A percentile compares a stretch with the other conserved stretches of the same genome.
These are phyloP conservation scores for Anas platyrhynchos DNA, from an alignment of 2,113 vertebrate species.

Conservation along the genomic window DNA sequence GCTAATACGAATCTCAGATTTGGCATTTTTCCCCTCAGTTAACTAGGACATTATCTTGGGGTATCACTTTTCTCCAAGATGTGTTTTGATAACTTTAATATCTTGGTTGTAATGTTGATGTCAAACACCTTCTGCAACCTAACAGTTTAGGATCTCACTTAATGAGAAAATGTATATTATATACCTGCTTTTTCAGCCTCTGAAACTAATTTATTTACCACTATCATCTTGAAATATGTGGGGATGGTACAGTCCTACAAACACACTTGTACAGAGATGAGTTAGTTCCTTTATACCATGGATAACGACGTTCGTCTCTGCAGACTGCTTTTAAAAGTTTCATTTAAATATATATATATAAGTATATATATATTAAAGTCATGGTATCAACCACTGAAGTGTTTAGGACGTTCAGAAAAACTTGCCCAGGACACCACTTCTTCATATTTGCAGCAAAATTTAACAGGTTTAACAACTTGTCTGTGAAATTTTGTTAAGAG, in stretches of 20 bases:
- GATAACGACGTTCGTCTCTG: not conserved
- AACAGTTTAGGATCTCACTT: not conserved
- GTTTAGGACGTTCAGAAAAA: not conserved
- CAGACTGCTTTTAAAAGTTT: not conserved
- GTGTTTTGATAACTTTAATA: not conserved
- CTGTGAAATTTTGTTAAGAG: not conserved
- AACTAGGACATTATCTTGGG: not conserved
- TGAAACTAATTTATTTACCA: not conserved
- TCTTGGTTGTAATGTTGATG: not conserved
- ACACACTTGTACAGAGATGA: not conserved
- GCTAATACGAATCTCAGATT: not conserved
- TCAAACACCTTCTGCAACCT: not conserved
- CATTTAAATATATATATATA: not conserved
- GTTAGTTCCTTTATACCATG: not conserved
- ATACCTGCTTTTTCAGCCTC: not conserved
- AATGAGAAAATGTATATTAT: not conserved
- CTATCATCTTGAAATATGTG: not conserved
- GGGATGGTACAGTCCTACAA: not conserved
- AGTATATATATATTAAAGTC: not conserved
- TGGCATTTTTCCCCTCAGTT: accelerated
- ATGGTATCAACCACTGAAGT: not conserved
- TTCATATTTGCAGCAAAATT: not conserved
- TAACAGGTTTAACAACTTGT: not conserved
- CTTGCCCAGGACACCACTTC: not conserved
- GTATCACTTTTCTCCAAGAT: not conserved